Percentiles rank a stretch among this genome's conserved stretches.
phyloP scores from a whole-genome alignment of 1,140 invertebrate genomes.

The Drosophila rhopaloa region DNA sequence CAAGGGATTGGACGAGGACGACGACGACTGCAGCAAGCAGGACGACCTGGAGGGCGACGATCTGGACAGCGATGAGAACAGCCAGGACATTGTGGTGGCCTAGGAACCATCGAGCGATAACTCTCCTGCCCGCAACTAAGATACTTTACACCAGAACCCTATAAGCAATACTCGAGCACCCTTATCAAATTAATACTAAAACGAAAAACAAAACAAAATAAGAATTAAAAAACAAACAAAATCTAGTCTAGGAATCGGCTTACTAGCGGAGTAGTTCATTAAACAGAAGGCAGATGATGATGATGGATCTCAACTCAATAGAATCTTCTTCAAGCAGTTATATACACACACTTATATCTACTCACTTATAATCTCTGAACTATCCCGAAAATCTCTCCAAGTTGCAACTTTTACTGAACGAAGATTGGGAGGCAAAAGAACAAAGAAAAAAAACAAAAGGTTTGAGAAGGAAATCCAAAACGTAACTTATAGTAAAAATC shows the following conservation, averaged over 20 bases:
- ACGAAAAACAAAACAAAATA: conserved; percentile 20
- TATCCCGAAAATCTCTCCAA: conserved; percentile 59
- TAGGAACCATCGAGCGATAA: conserved; percentile 40
- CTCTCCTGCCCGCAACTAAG: conserved; percentile 22
- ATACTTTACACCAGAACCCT: conserved; percentile 73
- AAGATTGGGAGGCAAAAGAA: conserved; percentile 7
- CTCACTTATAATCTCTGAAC: conserved; percentile 54
- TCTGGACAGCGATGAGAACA: conserved; percentile 80
- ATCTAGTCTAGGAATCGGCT: conserved; percentile 68
- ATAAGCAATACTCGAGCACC: conserved; percentile 80
- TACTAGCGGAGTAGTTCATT: conserved; percentile 61
- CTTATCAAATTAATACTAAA: conserved; percentile 65
- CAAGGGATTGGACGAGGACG: conserved; percentile 45
- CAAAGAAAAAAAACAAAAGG: conserved; percentile 64
- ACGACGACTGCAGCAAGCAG: conserved; percentile 47
- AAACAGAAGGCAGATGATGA: conserved; percentile 10
- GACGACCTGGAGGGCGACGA: conserved; percentile 62
- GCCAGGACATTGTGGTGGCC: conserved; percentile 84
- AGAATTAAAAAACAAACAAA: conserved; percentile 15
- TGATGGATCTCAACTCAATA: conserved; percentile 70
- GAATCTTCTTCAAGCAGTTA: conserved; percentile 64
- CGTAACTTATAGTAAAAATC: conserved; percentile 84
- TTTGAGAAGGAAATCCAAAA: conserved; percentile 80
- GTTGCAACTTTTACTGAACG: conserved; percentile 69
- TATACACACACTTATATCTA: conserved; percentile 53